Evolutionary conservation across 2,113 vertebrate genomes (phyloP).

Genomic region (Puma concolor): DNA sequence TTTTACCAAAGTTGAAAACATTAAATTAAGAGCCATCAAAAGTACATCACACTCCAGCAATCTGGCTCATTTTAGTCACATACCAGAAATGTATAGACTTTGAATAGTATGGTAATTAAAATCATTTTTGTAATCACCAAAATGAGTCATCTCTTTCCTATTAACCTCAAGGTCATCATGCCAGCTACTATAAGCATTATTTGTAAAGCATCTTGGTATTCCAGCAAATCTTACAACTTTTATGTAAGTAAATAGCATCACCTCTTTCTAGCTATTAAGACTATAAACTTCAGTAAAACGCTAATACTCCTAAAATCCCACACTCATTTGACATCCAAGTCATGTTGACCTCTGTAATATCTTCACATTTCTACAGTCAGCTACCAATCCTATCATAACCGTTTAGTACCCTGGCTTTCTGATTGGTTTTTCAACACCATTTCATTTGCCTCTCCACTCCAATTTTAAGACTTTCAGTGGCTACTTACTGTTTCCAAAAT

Average conservation of each 20-base stretch:
- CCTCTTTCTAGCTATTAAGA: neutral
- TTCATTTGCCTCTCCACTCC: neutral
- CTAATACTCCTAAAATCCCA: neutral
- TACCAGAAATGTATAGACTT: conserved; percentile 12
- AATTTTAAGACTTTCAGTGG: neutral
- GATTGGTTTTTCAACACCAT: neutral
- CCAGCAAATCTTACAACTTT: neutral
- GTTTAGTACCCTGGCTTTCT: neutral
- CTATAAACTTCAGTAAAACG: neutral
- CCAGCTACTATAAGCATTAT: neutral
- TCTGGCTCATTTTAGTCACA: neutral
- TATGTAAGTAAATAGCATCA: neutral
- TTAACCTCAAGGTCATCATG: neutral
- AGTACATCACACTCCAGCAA: neutral
- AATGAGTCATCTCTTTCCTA: neutral
- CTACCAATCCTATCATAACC: neutral
- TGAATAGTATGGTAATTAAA: neutral
- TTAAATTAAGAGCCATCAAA: conserved; percentile 51
- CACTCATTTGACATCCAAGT: neutral
- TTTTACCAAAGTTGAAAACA: conserved; percentile 34
- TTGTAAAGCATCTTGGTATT: neutral
- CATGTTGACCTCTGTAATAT: neutral
- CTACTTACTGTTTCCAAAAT: neutral
- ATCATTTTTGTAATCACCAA: neutral
- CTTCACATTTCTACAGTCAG: neutral